phyloP scores from a whole-genome alignment of 2,888 invertebrate species.

The Dryocosmus kuriphilus region DNA sequence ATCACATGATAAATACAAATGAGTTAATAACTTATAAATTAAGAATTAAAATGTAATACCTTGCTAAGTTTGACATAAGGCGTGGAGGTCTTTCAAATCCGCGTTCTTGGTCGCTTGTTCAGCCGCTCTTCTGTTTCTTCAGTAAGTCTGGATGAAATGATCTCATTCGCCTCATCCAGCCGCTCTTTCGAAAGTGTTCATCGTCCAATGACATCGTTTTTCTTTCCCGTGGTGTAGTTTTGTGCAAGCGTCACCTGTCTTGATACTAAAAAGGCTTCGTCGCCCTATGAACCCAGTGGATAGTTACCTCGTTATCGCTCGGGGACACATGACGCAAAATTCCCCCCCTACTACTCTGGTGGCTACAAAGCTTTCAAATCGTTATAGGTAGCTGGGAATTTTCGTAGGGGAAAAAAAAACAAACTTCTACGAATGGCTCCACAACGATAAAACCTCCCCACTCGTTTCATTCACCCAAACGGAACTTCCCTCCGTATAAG shows the following conservation, averaged over 20 bases:
- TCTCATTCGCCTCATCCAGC: constrained; percentile 88
- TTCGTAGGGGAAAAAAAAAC: constrained; percentile 91
- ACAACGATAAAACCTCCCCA: constrained; percentile 91
- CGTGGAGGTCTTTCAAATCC: constrained; percentile 85
- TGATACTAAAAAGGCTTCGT: constrained; percentile 92
- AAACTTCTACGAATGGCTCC: constrained; percentile 96
- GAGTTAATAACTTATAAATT: too few species aligned
- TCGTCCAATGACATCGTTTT: constrained; percentile 80
- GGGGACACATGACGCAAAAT: constrained; percentile 95
- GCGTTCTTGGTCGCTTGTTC: constrained; percentile 71
- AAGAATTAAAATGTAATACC: constrained; percentile 66
- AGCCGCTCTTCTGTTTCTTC: constrained; percentile 68
- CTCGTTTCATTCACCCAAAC: constrained; percentile 98
- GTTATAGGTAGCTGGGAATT: constrained; percentile 91
- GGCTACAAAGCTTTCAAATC: constrained; percentile 85
- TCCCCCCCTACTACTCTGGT: constrained; percentile 90
- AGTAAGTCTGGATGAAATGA: constrained; percentile 80
- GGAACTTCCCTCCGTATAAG: constrained; percentile 93
- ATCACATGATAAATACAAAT: too few species aligned
- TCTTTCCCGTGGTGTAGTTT: constrained; percentile 65
- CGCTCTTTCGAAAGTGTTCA: constrained; percentile 84
- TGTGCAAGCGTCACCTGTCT: constrained; percentile 84
- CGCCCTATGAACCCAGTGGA: constrained; percentile 90
- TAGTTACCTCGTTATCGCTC: constrained; percentile 95
- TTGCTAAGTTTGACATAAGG: constrained; percentile 88